phyloP scores from a whole-genome alignment of 2,888 invertebrate genomes.

The Odontocerum albicorne region DNA sequence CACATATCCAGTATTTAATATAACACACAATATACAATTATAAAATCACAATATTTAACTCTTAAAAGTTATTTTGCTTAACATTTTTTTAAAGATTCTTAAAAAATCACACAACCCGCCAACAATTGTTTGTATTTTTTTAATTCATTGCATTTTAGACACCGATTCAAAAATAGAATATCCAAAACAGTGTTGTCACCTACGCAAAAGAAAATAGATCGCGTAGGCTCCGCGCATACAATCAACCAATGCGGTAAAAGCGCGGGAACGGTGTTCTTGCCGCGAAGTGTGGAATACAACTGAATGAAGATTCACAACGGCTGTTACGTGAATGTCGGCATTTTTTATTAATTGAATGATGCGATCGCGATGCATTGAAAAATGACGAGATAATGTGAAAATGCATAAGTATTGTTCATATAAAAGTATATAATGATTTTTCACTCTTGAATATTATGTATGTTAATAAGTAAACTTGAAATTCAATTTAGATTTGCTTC shows the following conservation, averaged over 20 bases:
- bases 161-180: background rate
- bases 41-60: too few species aligned
- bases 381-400: too few species aligned
- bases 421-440: too few species aligned
- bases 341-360: too few species aligned
- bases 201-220: background rate
- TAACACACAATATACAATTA: too few species aligned
- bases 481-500: too few species aligned
- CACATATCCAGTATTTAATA: too few species aligned
- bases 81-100: background rate
- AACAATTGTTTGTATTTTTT: background rate
- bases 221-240: background rate
- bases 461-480: too few species aligned
- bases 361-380: too few species aligned
- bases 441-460: too few species aligned
- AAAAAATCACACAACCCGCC: background rate
- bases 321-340: conserved; percentile 22
- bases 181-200: background rate
- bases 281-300: conserved; percentile 23
- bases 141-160: background rate
- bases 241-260: background rate
- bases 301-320: conserved; percentile 21
- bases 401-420: too few species aligned
- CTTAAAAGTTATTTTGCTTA: too few species aligned
- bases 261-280: conserved; percentile 1